Percentiles rank a stretch among this genome's conserved stretches.
phyloP scores from a whole-genome alignment of 2,797 vertebrate genomes.

The Okamejei kenojei region DNA sequence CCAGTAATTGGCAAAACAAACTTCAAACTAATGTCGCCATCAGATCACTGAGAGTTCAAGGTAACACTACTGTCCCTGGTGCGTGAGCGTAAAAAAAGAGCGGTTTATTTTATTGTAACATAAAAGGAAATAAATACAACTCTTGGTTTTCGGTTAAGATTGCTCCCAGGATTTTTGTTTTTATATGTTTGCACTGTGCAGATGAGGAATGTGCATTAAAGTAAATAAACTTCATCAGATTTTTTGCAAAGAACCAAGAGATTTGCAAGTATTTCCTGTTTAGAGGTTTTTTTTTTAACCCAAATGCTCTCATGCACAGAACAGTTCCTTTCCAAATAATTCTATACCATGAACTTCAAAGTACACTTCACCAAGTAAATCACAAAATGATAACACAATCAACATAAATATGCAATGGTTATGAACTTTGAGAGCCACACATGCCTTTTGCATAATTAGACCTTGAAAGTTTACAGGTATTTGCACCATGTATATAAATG shows the following conservation, averaged over 20 bases:
- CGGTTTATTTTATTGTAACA: slow-evolving; percentile 33
- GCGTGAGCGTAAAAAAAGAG: slow-evolving; percentile 2
- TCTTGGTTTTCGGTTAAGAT: slow-evolving; percentile 14
- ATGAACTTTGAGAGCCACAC: slow-evolving; percentile 8
- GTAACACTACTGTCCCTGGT: neutral
- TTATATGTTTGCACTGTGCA: slow-evolving; percentile 54
- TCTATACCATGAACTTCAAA: slow-evolving; percentile 19
- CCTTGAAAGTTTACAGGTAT: slow-evolving; percentile 15
- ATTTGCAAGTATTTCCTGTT: slow-evolving; percentile 67
- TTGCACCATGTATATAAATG: neutral
- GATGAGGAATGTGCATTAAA: slow-evolving; percentile 91
- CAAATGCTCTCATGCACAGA: slow-evolving; percentile 36
- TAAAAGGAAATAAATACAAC: slow-evolving; percentile 34
- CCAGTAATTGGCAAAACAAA: neutral
- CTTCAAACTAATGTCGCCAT: neutral
- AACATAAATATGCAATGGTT: slow-evolving; percentile 23
- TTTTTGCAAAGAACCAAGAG: slow-evolving; percentile 68
- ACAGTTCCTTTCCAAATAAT: slow-evolving; percentile 35
- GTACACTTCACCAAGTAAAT: slow-evolving; percentile 15
- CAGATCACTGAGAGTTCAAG: slow-evolving; percentile 14
- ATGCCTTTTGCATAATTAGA: neutral
- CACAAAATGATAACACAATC: slow-evolving; percentile 17
- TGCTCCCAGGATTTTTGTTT: slow-evolving; percentile 22
- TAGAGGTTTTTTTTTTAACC: slow-evolving; percentile 42
- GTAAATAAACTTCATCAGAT: slow-evolving; percentile 93